Conservation (phyloP, 1,140 invertebrate species). For the Trialeurodes vaporariorum region DNA sequence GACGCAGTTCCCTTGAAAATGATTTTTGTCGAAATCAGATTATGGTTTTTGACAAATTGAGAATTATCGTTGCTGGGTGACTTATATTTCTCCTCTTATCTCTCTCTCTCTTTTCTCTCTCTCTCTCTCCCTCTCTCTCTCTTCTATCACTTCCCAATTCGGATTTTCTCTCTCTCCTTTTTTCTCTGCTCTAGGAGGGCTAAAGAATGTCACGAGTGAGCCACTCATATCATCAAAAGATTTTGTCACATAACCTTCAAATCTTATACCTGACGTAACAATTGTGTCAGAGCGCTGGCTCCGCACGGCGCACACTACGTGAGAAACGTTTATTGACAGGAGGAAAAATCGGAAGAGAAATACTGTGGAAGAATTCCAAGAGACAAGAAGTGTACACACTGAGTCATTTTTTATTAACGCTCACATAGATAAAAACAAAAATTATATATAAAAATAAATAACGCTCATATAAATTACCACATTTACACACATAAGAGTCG, state of each 20-base stretch:
- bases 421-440: background rate
- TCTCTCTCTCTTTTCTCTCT: no score
- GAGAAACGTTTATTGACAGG: background rate
- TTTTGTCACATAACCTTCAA: background rate
- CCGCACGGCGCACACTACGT: no score
- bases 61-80: no score
- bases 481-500: no score
- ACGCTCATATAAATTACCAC: background rate
- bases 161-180: no score
- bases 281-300: background rate
- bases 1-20: no score
- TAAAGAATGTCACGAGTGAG: background rate
- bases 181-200: no score
- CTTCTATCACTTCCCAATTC: no score
- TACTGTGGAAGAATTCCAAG: background rate
- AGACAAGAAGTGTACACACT: background rate
- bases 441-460: background rate
- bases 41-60: no score
- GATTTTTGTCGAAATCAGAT: no score
- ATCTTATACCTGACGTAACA: background rate
- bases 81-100: no score
- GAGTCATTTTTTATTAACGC: background rate
- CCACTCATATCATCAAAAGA: background rate
- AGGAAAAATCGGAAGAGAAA: background rate
- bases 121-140: no score